Conservation (phyloP, 2,888 invertebrate species). For the Hyposoter didymator region DNA sequence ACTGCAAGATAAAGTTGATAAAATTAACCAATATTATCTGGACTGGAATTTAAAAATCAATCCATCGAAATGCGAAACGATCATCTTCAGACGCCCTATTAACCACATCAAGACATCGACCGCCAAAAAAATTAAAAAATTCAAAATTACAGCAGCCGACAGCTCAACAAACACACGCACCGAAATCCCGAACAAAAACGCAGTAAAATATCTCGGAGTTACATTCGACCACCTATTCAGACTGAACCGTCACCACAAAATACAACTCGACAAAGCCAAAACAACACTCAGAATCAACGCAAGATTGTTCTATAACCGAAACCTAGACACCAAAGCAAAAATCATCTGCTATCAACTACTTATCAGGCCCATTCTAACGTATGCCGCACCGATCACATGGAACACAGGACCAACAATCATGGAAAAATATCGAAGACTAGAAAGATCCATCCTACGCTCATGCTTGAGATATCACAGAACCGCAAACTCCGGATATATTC, state of each 20-base stretch:
- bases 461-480: conserved; percentile 19
- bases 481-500: neutral
- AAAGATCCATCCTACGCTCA: conserved; percentile 22
- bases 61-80: conserved; percentile 23
- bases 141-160: neutral
- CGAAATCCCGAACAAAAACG: conserved; percentile 8
- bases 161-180: neutral
- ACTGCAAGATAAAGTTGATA: neutral
- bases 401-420: conserved; percentile 33
- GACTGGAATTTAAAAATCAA: conserved; percentile 47
- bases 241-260: neutral
- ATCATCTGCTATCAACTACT: conserved; percentile 31
- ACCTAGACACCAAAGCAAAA: conserved; percentile 14
- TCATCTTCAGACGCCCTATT: conserved; percentile 11
- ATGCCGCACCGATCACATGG: conserved; percentile 43
- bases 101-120: conserved; percentile 4
- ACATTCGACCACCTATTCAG: conserved; percentile 16
- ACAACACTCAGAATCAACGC: neutral
- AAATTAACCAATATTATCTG: conserved; percentile 21
- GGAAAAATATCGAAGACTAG: conserved; percentile 47
- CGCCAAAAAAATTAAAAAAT: conserved; percentile 21
- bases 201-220: conserved; percentile 20
- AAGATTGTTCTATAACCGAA: conserved; percentile 9
- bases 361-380: conserved; percentile 33
- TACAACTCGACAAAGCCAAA: neutral